Evolutionary conservation across 2,113 vertebrate species (phyloP).

Genomic region (Elephantulus edwardii): DNA sequence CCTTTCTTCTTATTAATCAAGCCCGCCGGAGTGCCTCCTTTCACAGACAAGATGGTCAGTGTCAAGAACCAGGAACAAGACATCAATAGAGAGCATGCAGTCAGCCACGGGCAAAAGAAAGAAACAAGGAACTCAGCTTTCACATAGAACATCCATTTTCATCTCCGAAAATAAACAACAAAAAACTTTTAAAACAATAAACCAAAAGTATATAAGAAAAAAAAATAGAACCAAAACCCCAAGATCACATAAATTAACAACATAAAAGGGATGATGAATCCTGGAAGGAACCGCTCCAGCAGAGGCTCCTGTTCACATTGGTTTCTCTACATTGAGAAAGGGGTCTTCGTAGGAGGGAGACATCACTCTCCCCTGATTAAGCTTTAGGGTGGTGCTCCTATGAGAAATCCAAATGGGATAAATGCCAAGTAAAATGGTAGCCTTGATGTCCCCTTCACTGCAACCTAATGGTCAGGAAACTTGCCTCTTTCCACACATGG

Average conservation of each 20-base stretch:
- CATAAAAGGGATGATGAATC: neutral
- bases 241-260: slow-evolving; percentile 32
- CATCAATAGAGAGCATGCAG: slow-evolving; percentile 85
- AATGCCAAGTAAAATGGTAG: neutral
- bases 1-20: slow-evolving; percentile 89
- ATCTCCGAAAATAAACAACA: slow-evolving; percentile 77
- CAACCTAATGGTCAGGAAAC: neutral
- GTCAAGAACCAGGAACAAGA: slow-evolving; percentile 86
- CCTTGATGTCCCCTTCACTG: too few relatives aligned
- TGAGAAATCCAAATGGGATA: neutral
- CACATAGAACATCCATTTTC: slow-evolving; percentile 70
- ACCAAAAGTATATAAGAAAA: slow-evolving; percentile 54
- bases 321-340: neutral
- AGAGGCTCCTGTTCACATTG: neutral
- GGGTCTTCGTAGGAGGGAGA: neutral
- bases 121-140: slow-evolving; percentile 83
- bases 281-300: neutral
- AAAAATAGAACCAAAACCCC: slow-evolving; percentile 30
- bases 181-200: slow-evolving; percentile 66
- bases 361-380: neutral
- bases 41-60: slow-evolving; percentile 85
- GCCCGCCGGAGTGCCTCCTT: slow-evolving; percentile 85
- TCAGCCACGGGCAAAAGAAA: slow-evolving; percentile 83
- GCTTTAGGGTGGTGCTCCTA: neutral
- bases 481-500: neutral